Percentiles rank a stretch among this genome's conserved stretches.
phyloP scores from a whole-genome alignment of 1,140 invertebrate genomes.

The Drosophila tani region DNA sequence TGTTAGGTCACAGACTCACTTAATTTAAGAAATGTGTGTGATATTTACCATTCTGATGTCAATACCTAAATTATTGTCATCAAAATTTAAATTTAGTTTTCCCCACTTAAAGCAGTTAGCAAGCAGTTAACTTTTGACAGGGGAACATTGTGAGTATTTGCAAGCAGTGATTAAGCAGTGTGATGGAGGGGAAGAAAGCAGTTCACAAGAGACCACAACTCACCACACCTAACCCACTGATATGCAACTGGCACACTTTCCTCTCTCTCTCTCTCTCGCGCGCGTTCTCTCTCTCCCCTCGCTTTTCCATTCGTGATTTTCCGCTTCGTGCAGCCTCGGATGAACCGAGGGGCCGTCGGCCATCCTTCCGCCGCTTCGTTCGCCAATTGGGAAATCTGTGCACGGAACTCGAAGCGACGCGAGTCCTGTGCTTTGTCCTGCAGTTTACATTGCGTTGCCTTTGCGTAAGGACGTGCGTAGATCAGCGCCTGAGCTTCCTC shows the following conservation, averaged over 20 bases:
- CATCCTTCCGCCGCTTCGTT: slow-evolving; percentile 1
- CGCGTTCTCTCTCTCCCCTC: slow-evolving; percentile 10
- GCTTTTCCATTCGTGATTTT: slow-evolving; percentile 34
- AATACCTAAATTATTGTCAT: too few relatives aligned
- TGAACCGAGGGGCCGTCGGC: slow-evolving; percentile 17
- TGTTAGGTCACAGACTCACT: too few relatives aligned
- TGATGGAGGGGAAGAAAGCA: not conserved
- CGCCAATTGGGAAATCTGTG: slow-evolving; percentile 56
- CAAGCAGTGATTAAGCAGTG: slow-evolving; percentile 1
- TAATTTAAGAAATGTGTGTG: too few relatives aligned
- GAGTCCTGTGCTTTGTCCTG: slow-evolving; percentile 30
- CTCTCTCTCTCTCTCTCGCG: not conserved
- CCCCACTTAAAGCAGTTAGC: not conserved
- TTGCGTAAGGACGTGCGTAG: slow-evolving; percentile 69
- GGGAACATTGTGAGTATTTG: not conserved
- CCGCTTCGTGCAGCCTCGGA: slow-evolving; percentile 16
- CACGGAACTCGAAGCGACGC: slow-evolving; percentile 42
- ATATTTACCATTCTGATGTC: too few relatives aligned
- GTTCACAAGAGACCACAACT: not conserved
- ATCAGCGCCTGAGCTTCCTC: slow-evolving; percentile 7
- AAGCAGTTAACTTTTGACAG: not conserved
- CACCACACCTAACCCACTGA: not conserved
- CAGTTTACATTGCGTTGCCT: slow-evolving; percentile 77
- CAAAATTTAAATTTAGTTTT: not conserved
- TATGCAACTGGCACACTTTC: slow-evolving; percentile 14